Base-by-base conservation (phyloP, 2,888 invertebrate genomes). In the Pherbina coryleti region DNA sequence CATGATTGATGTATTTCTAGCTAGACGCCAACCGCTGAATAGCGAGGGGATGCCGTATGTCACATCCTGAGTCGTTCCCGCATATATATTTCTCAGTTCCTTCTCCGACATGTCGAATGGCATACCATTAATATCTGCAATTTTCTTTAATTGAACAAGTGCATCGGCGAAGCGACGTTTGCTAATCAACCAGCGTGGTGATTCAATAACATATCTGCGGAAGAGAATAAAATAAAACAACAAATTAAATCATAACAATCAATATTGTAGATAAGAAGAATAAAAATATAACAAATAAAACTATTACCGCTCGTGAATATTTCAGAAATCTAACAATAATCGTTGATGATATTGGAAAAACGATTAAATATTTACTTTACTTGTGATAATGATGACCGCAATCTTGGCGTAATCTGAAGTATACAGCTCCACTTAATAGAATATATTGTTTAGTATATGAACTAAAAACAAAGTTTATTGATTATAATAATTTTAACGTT, bases 121-220 rank as follows among this genome's bases (percentile, higher is more conserved):
- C 14, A 88, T 91, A 14, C 91, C 91, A 87, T 93, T 93, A 31
- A 87, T 85, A 86, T 89, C 90, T 22, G 92, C 92, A 78, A 93
- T 92, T 82, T 88, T 88, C 84, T 91, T 90, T 77, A 93, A 87
- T 84, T 90, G 89, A 66, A 87, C 87, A 64, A 92, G 82, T 80
- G 92, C 92, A 79, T 89, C 87, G 82, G 89, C 87, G 62, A 90
- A 89, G 80, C 91, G 91, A 57, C 91, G 91, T 84, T 91, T 90
- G 80, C 91, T 90, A 86, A 91, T 92, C 81, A 93, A 90, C 93
- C 93, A 93, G 79, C 93, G 90, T 3, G 93, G 93, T 64, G 93
- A 93, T 89, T 93, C 93, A 79, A 93, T 91, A 84, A 93, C 89
- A 83, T 90, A 91, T 87, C 93, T 93, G 83, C 25, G 71, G 49